phyloP scores from a whole-genome alignment of 2,888 invertebrate genomes.

The Lathronympha strigana region DNA sequence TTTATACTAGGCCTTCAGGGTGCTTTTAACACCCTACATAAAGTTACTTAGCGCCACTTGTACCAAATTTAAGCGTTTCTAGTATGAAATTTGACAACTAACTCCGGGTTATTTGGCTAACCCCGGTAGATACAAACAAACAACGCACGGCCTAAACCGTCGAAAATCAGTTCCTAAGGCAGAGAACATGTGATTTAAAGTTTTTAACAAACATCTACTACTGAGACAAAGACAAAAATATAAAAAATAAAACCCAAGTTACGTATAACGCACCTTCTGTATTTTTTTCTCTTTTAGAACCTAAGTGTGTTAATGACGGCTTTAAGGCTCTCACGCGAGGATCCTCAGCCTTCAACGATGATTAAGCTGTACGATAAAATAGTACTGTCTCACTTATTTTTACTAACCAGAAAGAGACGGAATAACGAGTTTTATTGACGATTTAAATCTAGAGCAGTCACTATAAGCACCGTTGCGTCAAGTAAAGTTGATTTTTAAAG shows the following conservation, averaged over 20 bases:
- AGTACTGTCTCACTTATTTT: slow-evolving; percentile 15
- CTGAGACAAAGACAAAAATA: no score
- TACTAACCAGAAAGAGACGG: slow-evolving; percentile 12
- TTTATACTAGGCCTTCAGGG: no score
- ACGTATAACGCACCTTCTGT: slow-evolving; percentile 59
- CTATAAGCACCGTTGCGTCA: slow-evolving; percentile 39
- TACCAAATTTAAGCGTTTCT: no score
- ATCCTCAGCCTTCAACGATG: slow-evolving; percentile 22
- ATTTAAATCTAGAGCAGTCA: slow-evolving; percentile 30
- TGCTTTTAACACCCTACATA: no score
- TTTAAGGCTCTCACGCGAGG: slow-evolving; percentile 63
- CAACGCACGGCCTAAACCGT: no score
- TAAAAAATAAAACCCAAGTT: background rate
- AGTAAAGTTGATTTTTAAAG: slow-evolving; percentile 39
- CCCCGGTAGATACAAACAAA: no score
- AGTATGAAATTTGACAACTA: no score
- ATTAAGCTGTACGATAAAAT: slow-evolving; percentile 35
- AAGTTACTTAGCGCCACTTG: no score
- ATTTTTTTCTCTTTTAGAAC: slow-evolving; percentile 52
- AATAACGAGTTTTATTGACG: slow-evolving; percentile 1
- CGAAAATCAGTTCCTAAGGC: no score
- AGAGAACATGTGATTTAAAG: no score
- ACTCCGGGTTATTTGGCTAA: no score
- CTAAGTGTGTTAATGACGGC: slow-evolving; percentile 72
- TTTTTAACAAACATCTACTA: no score